Conservation (phyloP, 1,140 invertebrate species). For the Amphibalanus amphitrite region DNA sequence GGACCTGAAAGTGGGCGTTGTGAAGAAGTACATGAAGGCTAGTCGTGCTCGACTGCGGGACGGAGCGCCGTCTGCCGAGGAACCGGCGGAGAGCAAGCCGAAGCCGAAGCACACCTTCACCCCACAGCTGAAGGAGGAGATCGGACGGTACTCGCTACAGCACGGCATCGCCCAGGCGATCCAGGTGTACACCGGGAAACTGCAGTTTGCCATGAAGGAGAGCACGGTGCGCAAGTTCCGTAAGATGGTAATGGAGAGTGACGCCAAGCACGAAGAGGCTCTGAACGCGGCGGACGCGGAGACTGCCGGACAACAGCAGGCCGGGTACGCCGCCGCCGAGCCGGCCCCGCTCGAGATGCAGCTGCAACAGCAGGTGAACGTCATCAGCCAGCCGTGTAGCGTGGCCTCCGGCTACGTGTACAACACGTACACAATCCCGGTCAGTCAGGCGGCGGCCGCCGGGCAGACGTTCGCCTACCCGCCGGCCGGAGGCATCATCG, state of each 20-base stretch:
- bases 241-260: constrained; percentile 20
- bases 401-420: background rate
- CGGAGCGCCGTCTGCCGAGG: constrained; percentile 8
- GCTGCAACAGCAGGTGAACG: constrained; percentile 12
- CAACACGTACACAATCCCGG: constrained; percentile 6
- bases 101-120: constrained; percentile 17
- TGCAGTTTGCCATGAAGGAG: constrained; percentile 23
- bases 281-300: background rate
- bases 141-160: constrained; percentile 22
- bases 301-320: constrained; percentile 8
- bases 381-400: constrained; percentile 3
- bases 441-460: constrained; percentile 2
- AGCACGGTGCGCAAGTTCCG: constrained; percentile 24
- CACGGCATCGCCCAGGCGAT: constrained; percentile 21
- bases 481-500: too few relatives aligned
- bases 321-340: constrained; percentile 8
- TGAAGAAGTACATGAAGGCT: constrained; percentile 24
- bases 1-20: constrained; percentile 20
- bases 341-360: constrained; percentile 5
- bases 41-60: constrained; percentile 20
- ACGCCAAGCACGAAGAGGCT: constrained; percentile 6
- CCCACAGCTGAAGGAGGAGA: constrained; percentile 23
- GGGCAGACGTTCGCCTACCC: too few relatives aligned
- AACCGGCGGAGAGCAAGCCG: constrained; percentile 8
- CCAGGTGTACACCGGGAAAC: constrained; percentile 22